Evolutionary conservation across 2,888 invertebrate species (phyloP), one percentile per base, ranked within the genome.

Genomic region (Halictus ligatus): DNA sequence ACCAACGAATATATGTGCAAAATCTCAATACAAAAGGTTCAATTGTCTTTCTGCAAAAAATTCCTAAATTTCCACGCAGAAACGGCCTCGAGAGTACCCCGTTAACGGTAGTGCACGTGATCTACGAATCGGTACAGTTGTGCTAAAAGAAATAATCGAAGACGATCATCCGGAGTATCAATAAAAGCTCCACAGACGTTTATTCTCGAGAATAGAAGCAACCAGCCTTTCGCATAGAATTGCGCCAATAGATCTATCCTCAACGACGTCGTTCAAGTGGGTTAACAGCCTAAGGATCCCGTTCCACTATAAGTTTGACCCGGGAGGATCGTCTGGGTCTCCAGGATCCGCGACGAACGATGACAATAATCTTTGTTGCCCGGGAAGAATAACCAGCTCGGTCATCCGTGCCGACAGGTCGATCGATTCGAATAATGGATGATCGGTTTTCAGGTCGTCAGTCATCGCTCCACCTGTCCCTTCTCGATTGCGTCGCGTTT

Each of bases 381-480:
- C 6, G 29, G n/a, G 54, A 29, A 21, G 67, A 58, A 67, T 35
- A 48, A 46, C n/a, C 12, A 18, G 18, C 64, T 5, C 40, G 58
- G 29, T 46, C 71, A 46, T 54, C 29, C 73, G 18, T 50, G 46
- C 72, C 43, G 81, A 67, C 77, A 58, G 40, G n/a, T 74, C 84
- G 77, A 84, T 84, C 84, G 73, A 77, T 81, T 69, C 74, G 58
- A n/a, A 69, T 81, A 81, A 84, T 78, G 84, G 81, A 75, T 75
- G 80, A 81, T 78, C 84, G 75, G 69, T 81, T 81, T 81, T 71
- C 75, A 81, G 84, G 69, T 81, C 81, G 81, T 60, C 78, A 29
- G 83, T 58, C 78, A 69, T 21, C 21, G 18, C 35, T 72, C 29
- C 75, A 76, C 29, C 81, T 54, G 50, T 15, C 50, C 64, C 40